Base-by-base conservation (phyloP, 37 sponge, comb jelly and placozoan genomes). In the Hexactinellida sp. region DNA sequence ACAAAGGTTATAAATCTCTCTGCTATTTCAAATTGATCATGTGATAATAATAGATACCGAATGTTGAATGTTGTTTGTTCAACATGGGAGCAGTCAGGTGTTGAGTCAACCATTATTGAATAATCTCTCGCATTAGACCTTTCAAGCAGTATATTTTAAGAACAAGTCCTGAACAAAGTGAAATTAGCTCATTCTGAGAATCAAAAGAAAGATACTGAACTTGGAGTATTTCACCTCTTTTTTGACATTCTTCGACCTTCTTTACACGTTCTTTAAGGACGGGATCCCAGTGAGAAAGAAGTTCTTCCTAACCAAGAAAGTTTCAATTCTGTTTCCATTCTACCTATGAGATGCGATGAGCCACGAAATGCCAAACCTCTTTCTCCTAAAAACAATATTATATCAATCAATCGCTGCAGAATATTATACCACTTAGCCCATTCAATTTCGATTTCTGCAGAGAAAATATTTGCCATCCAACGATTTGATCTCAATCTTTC, bases 381-480 rank as follows among this genome's bases (percentile, higher is more conserved):
- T 37, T 28, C 83, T n/a, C 83, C 83, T 37, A 82, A 13, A 82
- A 82, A 82, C 37, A 82, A 37, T 82, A 37, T 82, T 35, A 82
- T 13, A 32, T 82, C 83, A 37, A 82, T 37, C 36, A n/a, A n/a
- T n/a, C n/a, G n/a, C n/a, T n/a, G n/a, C n/a, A n/a, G n/a, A n/a
- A n/a, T n/a, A n/a, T n/a, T 36, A 37, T 82, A 37, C 83, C 83
- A 82, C 24, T 82, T 37, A 82, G 83, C 28, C 34, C 24, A 30
- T 37, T 82, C 37, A 82, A 24, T n/a, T 37, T 37, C 37, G 28
- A 82, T 82, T 36, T 82, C 23, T 24, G 30, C 51, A 25, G 35
- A 84, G 24, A 84, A 39, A 36, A 24, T 41, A 38, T 84, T 38
- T 38, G 36, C 85, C 30, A 84, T 39, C 24, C 30, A 41, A n/a